phyloP scores from a whole-genome alignment of 2,888 invertebrate genomes.

The Cryptus armator region DNA sequence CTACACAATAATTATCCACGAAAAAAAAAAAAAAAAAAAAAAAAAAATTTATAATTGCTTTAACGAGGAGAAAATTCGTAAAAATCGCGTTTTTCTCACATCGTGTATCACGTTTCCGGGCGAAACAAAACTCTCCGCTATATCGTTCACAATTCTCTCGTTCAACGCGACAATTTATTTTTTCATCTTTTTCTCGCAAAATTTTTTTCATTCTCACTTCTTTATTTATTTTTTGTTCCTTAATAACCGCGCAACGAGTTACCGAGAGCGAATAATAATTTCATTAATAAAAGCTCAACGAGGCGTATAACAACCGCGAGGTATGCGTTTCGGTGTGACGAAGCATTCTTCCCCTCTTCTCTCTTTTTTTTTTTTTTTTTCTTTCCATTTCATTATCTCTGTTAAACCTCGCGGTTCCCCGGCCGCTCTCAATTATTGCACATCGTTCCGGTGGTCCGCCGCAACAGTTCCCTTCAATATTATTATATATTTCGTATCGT shows the following conservation, averaged over 20 bases:
- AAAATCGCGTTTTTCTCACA: not conserved
- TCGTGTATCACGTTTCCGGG: not conserved
- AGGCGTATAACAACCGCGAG: constrained; percentile 54
- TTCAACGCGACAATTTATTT: not conserved
- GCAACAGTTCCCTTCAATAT: not conserved
- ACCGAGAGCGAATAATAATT: constrained; percentile 60
- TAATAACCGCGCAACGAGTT: constrained; percentile 26
- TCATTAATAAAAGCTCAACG: constrained; percentile 55
- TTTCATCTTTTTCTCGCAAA: constrained; percentile 4
- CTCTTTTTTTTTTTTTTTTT: constrained; percentile 17
- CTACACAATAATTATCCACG: not conserved
- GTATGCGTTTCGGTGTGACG: constrained; percentile 40
- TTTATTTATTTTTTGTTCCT: not conserved
- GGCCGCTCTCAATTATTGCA: constrained; percentile 45
- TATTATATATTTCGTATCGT: no score
- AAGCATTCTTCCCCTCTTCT: constrained; percentile 17
- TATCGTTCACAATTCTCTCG: not conserved
- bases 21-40: not conserved
- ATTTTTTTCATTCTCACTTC: constrained; percentile 10
- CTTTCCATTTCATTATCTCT: constrained; percentile 3
- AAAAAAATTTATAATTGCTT: not conserved
- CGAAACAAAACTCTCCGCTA: not conserved
- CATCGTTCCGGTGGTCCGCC: constrained; percentile 18
- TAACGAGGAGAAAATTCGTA: constrained; percentile 7
- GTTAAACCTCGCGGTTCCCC: constrained; percentile 5